Conservation (phyloP, 2,797 vertebrate genomes). For the Ctenopoma kingsleyae region DNA sequence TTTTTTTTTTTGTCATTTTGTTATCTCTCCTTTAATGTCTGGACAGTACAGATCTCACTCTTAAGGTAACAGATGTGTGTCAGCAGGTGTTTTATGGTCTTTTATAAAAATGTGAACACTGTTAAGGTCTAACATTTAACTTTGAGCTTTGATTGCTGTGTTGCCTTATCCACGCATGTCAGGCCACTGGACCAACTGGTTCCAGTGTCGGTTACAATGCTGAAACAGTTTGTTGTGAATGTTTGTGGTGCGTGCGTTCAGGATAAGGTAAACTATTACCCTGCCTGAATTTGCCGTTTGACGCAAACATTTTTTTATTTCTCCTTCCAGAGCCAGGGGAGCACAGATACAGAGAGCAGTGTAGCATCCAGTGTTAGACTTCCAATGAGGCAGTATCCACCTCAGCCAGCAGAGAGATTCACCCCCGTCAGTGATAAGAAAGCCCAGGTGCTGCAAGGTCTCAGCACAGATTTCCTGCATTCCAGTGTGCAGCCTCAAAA, state of each 20-base stretch:
- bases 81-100: background rate
- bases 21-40: slow-evolving; percentile 46
- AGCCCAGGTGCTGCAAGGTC: slow-evolving; percentile 40
- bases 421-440: slow-evolving; percentile 25
- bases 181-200: background rate
- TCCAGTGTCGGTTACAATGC: slow-evolving; percentile 21
- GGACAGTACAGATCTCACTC: slow-evolving; percentile 52
- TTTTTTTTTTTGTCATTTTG: slow-evolving; percentile 55
- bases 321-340: slow-evolving; percentile 66
- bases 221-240: background rate
- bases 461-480: slow-evolving; percentile 19
- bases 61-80: slow-evolving; percentile 69
- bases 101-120: background rate
- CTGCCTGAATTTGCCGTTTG: background rate
- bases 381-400: background rate
- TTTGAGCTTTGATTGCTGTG: background rate
- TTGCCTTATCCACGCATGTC: background rate
- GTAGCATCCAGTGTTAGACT: slow-evolving; percentile 52
- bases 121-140: background rate
- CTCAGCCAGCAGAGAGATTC: slow-evolving; percentile 8
- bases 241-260: slow-evolving; percentile 1
- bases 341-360: slow-evolving; percentile 83
- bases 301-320: background rate
- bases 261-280: fast-evolving
- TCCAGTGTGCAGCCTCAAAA: slow-evolving; percentile 19